phyloP scores from a whole-genome alignment of 2,888 invertebrate genomes.

The Himalopsyche tibetana region DNA sequence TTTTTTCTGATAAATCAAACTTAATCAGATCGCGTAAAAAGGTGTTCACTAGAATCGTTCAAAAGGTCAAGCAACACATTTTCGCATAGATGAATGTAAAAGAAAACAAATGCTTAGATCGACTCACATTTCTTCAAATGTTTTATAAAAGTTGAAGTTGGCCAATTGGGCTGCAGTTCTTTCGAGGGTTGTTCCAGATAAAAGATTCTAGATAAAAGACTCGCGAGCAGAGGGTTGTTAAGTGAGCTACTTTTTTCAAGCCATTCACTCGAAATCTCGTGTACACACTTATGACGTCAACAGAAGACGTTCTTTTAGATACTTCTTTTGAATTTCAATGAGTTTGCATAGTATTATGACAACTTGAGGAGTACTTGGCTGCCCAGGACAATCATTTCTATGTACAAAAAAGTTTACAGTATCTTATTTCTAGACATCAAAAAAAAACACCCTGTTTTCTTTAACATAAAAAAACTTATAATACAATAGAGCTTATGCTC shows the following conservation, averaged over 20 bases:
- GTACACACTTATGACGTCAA: conserved; percentile 20
- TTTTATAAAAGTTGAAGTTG: conserved; percentile 9
- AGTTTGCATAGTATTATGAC: conserved; percentile 13
- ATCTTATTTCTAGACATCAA: too few relatives aligned
- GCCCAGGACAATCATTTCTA: background rate
- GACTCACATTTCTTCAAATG: conserved; percentile 1
- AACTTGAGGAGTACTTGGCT: background rate
- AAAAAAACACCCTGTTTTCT: too few relatives aligned
- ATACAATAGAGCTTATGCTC: too few relatives aligned
- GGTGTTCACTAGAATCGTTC: too few relatives aligned
- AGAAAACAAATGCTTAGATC: background rate
- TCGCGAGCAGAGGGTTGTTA: conserved; percentile 31
- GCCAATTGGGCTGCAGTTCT: conserved; percentile 17
- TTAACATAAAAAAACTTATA: too few relatives aligned
- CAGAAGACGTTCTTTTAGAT: conserved; percentile 3
- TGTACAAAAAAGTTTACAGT: background rate
- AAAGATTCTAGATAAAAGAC: conserved; percentile 34
- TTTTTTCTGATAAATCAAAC: too few relatives aligned
- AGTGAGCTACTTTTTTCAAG: conserved; percentile 37
- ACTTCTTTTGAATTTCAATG: conserved; percentile 40
- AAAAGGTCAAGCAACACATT: too few relatives aligned
- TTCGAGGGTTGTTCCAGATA: conserved; percentile 21
- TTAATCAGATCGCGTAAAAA: too few relatives aligned
- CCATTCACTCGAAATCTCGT: conserved; percentile 25
- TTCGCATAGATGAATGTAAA: background rate